Conservation (phyloP, 2,888 invertebrate genomes). For the Drosophila niveifrons region DNA sequence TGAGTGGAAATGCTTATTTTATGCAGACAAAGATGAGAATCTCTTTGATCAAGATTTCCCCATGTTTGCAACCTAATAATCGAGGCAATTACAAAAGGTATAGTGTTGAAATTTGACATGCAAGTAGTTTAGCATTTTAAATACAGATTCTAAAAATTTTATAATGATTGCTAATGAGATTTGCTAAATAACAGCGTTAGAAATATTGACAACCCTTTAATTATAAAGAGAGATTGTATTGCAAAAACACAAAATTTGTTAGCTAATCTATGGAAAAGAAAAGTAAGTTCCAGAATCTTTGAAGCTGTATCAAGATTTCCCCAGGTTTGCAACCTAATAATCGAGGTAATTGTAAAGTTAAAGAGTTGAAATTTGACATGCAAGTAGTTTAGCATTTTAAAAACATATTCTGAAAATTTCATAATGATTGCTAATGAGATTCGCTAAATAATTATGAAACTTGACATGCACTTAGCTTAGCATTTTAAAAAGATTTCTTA, state of each 20-base stretch:
- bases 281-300: not conserved
- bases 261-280: not conserved
- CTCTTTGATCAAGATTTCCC: not conserved
- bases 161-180: not conserved
- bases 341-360: not conserved
- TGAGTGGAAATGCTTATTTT: not conserved
- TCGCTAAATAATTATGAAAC: not conserved
- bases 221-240: not conserved
- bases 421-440: not conserved
- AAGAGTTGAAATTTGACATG: not conserved
- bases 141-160: not conserved
- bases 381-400: not conserved
- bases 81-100: not conserved
- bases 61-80: not conserved
- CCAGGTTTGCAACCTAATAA: not conserved
- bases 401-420: not conserved
- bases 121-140: not conserved
- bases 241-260: not conserved
- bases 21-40: not conserved
- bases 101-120: not conserved
- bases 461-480: not conserved
- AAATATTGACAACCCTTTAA: not conserved
- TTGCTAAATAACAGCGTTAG: not conserved
- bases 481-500: not conserved
- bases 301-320: not conserved